Evolutionary conservation across 2,888 invertebrate species (phyloP).

Genomic region (Parascotia fuliginaria): DNA sequence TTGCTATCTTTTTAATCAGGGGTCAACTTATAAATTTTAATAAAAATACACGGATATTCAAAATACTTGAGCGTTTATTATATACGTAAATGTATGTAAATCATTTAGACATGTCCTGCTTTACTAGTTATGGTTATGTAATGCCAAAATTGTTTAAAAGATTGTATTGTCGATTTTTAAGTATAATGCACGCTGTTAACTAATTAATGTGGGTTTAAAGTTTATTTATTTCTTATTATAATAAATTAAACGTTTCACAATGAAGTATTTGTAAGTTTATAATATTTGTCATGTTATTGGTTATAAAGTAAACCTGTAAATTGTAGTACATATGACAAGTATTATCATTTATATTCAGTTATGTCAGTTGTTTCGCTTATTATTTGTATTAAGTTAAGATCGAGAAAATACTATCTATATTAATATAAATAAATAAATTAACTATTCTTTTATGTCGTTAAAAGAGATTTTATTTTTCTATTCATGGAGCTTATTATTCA

Average conservation of each 20-base stretch:
- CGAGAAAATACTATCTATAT: constrained; percentile 48
- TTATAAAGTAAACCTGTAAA: too few species aligned
- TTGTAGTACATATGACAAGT: constrained; percentile 21
- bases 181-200: constrained; percentile 26
- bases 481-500: constrained; percentile 66
- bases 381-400: constrained; percentile 44
- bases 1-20: constrained; percentile 3
- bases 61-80: constrained; percentile 32
- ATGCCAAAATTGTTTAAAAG: constrained; percentile 40
- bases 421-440: constrained; percentile 65
- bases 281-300: constrained; percentile 27
- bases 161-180: constrained; percentile 25
- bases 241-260: background rate
- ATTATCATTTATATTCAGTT: constrained; percentile 14
- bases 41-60: constrained; percentile 28
- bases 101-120: constrained; percentile 40
- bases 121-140: constrained; percentile 33
- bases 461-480: constrained; percentile 76
- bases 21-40: constrained; percentile 27
- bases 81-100: constrained; percentile 39
- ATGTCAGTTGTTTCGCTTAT: constrained; percentile 22
- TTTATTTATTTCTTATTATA: constrained; percentile 7
- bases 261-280: constrained; percentile 8
- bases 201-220: constrained; percentile 10
- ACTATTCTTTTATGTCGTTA: constrained; percentile 68